Evolutionary conservation across 2,888 invertebrate genomes (phyloP), one percentile per base, ranked within the genome.

Genomic region (Plusia festucae): DNA sequence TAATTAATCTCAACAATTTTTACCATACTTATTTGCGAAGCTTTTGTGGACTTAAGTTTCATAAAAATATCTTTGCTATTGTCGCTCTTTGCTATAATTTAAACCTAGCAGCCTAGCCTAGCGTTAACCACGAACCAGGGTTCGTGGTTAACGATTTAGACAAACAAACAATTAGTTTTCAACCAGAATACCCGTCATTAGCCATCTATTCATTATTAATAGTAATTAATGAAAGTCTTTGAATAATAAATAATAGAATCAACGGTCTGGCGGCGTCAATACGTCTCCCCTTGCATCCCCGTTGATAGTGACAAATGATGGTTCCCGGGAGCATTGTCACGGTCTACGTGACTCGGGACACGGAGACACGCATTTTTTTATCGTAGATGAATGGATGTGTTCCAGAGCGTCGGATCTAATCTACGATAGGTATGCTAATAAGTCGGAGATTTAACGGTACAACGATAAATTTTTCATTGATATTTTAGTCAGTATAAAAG

Each of bases 251-350:
- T 32, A 54, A 32, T 32, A 54, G 32, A 32, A 34, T 20, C 6
- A 54, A 15, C 32, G 20, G 18, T 20, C 18, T 20, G 32, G n/a
- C 54, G 59, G 53, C 67, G 30, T 70, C 73, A 65, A 65, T 68
- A 63, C 64, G 72, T 57, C 70, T 55, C 60, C 73, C 73, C 74
- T 52, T 70, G 63, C 64, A 69, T 73, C 73, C 73, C 73, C 59
- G 71, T 66, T 83, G 85, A 86, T 85, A 78, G 84, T 88, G 88
- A 89, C 85, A 87, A 88, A 90, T 82, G 85, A 84, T 69, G 71
- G 56, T 58, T 65, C 65, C 65, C 67, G 76, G 75, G 80, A 73
- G 70, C 67, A 66, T 68, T 70, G 66, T 68, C 66, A 64, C 63
- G 68, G 64, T 68, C 68, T 84, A 84, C 88, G 89, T 89, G 88